Evolutionary conservation across 2,797 vertebrate genomes (phyloP).

Genomic region (Enteromius argenteus): DNA sequence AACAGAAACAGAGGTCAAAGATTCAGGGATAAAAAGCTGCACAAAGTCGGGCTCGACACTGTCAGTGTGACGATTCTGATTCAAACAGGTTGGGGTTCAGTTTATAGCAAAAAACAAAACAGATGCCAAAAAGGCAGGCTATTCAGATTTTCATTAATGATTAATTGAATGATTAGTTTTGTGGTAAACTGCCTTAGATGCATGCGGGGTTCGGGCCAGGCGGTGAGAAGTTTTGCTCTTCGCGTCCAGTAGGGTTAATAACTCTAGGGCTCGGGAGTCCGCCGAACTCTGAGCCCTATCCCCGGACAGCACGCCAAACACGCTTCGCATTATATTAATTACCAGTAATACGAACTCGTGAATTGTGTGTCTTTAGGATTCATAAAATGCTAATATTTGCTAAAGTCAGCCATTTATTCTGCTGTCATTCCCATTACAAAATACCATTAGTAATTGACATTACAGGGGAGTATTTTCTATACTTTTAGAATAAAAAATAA

Average conservation of each 20-base stretch:
- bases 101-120: neutral
- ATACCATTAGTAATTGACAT: neutral
- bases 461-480: neutral
- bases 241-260: too few relatives aligned
- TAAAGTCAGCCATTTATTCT: neutral
- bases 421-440: neutral
- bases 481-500: neutral
- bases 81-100: neutral
- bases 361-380: neutral
- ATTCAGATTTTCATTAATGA: neutral
- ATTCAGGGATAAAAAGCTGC: slow-evolving; percentile 11
- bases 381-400: neutral
- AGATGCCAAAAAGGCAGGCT: neutral
- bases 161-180: neutral
- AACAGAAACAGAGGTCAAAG: slow-evolving; percentile 47
- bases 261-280: too few relatives aligned
- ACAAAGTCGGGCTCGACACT: neutral
- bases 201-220: too few relatives aligned
- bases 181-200: too few relatives aligned
- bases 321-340: too few relatives aligned
- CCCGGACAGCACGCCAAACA: too few relatives aligned
- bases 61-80: neutral
- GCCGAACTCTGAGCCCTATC: too few relatives aligned
- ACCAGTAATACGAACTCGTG: too few relatives aligned
- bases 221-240: too few relatives aligned